Evolutionary conservation across 2,113 vertebrate species (phyloP).

Genomic region (Morone saxatilis): DNA sequence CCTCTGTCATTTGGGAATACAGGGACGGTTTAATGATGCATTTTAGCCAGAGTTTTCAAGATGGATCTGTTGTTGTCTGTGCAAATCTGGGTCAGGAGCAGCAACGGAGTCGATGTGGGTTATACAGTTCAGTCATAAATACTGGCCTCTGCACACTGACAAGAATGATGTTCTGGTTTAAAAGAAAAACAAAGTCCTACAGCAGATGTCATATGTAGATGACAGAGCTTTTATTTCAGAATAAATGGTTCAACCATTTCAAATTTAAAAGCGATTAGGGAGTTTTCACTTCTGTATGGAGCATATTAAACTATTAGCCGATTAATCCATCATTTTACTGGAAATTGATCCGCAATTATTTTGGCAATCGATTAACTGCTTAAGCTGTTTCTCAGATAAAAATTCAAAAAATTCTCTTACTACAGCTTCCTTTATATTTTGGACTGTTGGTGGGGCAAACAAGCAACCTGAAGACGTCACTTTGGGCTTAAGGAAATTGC

Average conservation of each 20-base stretch:
- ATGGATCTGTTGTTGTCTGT: conserved; percentile 44
- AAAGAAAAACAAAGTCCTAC: not conserved
- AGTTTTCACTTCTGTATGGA: not conserved
- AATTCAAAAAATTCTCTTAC: too few species aligned
- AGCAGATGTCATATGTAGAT: not conserved
- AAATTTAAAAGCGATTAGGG: conserved; percentile 5
- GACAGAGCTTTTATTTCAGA: conserved; percentile 15
- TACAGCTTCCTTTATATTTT: not conserved
- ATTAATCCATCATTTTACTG: not conserved
- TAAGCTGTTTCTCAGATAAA: too few species aligned
- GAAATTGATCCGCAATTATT: not conserved
- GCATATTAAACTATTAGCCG: not conserved
- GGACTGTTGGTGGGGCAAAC: not conserved
- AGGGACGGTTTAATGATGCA: conserved; percentile 58
- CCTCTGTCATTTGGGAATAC: conserved; percentile 61
- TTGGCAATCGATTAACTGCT: not conserved
- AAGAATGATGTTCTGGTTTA: not conserved
- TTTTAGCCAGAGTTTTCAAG: conserved; percentile 26
- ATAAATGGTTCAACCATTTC: not conserved
- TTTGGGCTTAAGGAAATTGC: too few species aligned
- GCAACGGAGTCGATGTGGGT: conserved; percentile 15
- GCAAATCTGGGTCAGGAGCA: conserved; percentile 59
- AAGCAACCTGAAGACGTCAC: not conserved
- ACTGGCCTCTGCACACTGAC: conserved; percentile 8
- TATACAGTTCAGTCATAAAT: conserved; percentile 31